Evolutionary conservation across 2,888 invertebrate species (phyloP).

Genomic region (Tiliacea citrago): DNA sequence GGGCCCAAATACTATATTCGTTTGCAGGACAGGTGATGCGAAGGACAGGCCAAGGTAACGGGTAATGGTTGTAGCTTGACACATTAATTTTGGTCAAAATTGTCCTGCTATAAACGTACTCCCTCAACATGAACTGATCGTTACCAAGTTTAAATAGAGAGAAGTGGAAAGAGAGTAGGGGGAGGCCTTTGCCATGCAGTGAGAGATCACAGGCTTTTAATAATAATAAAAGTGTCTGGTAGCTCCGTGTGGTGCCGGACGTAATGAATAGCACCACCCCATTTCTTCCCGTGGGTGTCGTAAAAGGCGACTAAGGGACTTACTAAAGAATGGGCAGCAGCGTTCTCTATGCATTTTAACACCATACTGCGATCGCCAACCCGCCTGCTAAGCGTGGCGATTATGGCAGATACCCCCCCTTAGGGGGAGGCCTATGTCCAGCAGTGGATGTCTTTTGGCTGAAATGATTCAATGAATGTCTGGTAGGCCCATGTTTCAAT

Average conservation of each 20-base stretch:
- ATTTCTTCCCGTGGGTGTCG: no score
- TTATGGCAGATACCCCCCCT: no score
- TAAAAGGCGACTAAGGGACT: no score
- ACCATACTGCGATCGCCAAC: no score
- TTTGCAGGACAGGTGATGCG: constrained; percentile 8
- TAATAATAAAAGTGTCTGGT: not conserved
- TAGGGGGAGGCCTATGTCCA: no score
- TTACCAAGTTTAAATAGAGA: not conserved
- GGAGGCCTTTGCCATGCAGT: not conserved
- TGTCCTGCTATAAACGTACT: not conserved
- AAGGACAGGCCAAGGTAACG: not conserved
- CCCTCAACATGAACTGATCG: not conserved
- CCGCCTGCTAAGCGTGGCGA: no score
- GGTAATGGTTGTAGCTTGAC: not conserved
- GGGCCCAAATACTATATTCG: not conserved
- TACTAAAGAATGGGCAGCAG: no score
- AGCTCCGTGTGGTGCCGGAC: no score
- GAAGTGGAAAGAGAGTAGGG: not conserved
- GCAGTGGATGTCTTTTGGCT: no score
- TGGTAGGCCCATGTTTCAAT: not conserved
- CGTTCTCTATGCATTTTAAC: no score
- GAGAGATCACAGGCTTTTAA: not conserved
- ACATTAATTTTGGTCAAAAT: not conserved
- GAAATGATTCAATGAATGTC: no score
- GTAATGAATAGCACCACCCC: no score